Percentiles rank a stretch among this genome's conserved stretches.
Conservation (phyloP, 2,113 vertebrate genomes). For the Burhinus oedicnemus region DNA sequence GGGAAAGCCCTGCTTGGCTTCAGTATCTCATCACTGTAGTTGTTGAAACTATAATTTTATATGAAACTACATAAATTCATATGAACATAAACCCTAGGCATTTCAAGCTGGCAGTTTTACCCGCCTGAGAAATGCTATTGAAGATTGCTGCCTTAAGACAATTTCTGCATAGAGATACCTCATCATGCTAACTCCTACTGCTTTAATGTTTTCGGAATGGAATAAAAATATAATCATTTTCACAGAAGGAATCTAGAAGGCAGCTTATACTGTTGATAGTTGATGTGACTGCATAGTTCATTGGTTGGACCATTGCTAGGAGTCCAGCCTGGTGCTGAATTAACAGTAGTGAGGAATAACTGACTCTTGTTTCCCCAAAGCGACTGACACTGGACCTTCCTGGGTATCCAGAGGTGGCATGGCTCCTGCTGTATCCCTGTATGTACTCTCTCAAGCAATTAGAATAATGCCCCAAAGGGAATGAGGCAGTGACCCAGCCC, state of each 20-base stretch:
- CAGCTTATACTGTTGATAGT: not conserved
- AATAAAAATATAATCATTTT: not conserved
- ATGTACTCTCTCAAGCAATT: not conserved
- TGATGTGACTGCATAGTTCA: not conserved
- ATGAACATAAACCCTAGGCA: not conserved
- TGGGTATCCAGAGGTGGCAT: not conserved
- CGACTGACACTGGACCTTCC: not conserved
- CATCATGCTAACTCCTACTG: not conserved
- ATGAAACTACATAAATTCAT: not conserved
- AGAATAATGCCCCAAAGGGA: not conserved
- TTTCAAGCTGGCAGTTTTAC: not conserved
- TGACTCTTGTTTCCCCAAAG: not conserved
- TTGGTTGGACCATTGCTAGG: not conserved
- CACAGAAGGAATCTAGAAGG: not conserved
- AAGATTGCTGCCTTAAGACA: not conserved
- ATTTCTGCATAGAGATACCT: not conserved
- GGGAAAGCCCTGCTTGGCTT: not conserved
- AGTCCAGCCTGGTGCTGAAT: not conserved
- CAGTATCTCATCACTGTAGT: not conserved
- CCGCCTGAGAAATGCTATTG: not conserved
- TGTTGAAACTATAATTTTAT: not conserved
- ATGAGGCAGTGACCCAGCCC: not conserved
- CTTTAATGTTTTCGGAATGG: not conserved
- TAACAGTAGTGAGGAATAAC: not conserved
- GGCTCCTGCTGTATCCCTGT: fast-evolving